Conservation (phyloP, 1,140 invertebrate genomes). For the Colletes gigas region DNA sequence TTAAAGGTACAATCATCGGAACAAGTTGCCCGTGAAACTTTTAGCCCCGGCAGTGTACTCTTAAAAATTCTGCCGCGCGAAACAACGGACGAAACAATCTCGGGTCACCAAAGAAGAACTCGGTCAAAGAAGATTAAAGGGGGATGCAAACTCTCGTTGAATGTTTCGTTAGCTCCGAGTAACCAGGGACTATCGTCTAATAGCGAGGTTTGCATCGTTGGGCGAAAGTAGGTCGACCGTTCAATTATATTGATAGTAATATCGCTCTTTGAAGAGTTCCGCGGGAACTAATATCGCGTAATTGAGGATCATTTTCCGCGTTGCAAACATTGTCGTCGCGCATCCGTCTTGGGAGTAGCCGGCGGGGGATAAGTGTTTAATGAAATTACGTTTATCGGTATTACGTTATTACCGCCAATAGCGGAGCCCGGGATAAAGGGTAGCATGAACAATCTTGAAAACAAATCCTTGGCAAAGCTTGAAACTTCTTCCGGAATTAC, state of each 20-base stretch:
- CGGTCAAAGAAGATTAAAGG: background rate
- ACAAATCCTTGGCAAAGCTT: constrained; percentile 56
- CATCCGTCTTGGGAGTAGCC: background rate
- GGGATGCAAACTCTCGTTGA: background rate
- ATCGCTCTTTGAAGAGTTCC: background rate
- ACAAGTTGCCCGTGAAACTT: no score
- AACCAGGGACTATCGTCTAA: background rate
- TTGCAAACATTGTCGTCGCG: background rate
- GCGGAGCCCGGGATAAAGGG: background rate
- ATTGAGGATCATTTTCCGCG: background rate
- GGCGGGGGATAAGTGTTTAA: background rate
- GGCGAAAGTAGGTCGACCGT: background rate
- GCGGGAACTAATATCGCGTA: background rate
- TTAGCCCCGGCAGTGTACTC: no score
- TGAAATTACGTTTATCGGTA: constrained; percentile 2
- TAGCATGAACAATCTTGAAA: constrained; percentile 47
- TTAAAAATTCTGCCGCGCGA: background rate
- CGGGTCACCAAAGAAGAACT: background rate
- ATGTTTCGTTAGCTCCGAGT: background rate
- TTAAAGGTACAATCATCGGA: no score
- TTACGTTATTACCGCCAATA: constrained; percentile 18
- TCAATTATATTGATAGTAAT: background rate
- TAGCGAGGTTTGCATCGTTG: background rate
- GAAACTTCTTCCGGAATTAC: constrained; percentile 62
- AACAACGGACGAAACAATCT: background rate